phyloP scores from a whole-genome alignment of 2,797 vertebrate genomes.

The Borostomias antarcticus region DNA sequence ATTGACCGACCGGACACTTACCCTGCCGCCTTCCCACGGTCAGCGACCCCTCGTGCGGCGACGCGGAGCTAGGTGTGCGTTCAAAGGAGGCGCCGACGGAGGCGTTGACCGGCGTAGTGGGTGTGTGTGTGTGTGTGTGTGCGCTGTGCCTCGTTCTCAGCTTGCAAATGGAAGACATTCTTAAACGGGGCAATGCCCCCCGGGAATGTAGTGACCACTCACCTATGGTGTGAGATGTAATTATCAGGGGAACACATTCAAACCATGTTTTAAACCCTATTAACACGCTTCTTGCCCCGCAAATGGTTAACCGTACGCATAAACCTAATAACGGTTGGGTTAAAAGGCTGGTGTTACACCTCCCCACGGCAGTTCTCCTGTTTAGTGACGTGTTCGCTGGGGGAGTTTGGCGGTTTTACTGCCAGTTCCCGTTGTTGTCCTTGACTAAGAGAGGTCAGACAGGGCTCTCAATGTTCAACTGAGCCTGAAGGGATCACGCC shows the following conservation, averaged over 20 bases:
- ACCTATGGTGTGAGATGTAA: conserved; percentile 18
- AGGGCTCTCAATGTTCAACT: conserved; percentile 22
- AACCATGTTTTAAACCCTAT: conserved; percentile 55
- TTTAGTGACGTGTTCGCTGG: conserved; percentile 39
- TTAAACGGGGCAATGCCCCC: too few relatives aligned
- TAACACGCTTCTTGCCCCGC: conserved; percentile 54
- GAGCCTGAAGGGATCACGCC: conserved; percentile 8
- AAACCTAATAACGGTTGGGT: conserved; percentile 49
- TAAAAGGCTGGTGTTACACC: conserved; percentile 28
- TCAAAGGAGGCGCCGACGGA: too few relatives aligned
- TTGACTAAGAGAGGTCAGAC: conserved; percentile 20
- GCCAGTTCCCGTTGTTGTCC: conserved; percentile 31
- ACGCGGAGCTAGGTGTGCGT: too few relatives aligned
- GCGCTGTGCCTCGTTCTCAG: too few relatives aligned
- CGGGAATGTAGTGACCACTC: too few relatives aligned
- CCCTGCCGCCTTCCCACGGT: too few relatives aligned
- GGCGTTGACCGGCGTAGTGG: too few relatives aligned
- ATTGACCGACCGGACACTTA: too few relatives aligned
- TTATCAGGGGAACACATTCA: conserved; percentile 41
- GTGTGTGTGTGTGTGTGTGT: too few relatives aligned
- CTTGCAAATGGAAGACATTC: too few relatives aligned
- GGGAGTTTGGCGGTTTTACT: conserved; percentile 41
- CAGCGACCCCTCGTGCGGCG: too few relatives aligned
- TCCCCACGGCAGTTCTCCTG: conserved; percentile 22
- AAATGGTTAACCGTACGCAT: conserved; percentile 59